Base-by-base conservation (phyloP, 2,888 invertebrate genomes). In the Nomada goodeniana region DNA sequence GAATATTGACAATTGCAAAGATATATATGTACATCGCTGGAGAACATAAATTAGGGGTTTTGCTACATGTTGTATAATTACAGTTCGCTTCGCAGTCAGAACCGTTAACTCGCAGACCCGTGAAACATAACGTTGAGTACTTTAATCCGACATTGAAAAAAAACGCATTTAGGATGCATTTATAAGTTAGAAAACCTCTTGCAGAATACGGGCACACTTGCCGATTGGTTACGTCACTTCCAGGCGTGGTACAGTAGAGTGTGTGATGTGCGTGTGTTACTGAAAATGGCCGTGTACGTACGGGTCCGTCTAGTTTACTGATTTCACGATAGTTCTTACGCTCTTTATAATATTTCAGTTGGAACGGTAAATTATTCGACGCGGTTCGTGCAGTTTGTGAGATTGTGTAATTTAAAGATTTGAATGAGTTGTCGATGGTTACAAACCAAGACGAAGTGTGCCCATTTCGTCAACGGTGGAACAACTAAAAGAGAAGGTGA, bases 171-270 rank as follows among this genome's bases (percentile, higher is more conserved):
- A n/a, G 55, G 44, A 80, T 69, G 68, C 53, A 59, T 79, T 77
- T 36, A 60, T 57, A 83, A 81, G 76, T 57, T 71, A 53, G 76
- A 65, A 71, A 78, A 77, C 20, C 57, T 63, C 75, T 75, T 47
- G 53, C 67, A 82, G 68, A 77, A 81, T 42, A 81, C 65, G 63
- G 80, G 75, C 83, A 80, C 82, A 82, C 85, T 87, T 87, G 85
- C 75, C 83, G 74, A 75, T 78, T 86, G 89, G 86, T 93, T 93
- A 94, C 94, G 94, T 94, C 94, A 94, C 92, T 92, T 93, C 93
- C 93, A 94, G 94, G 93, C 94, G 93, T 93, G 93, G 93, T 92
- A 91, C 73, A 81, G 73, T 78, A 57, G 63, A 73, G 82, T 86
- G 87, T 84, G 77, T 87, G 80, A 84, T 89, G 87, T 89, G 89